Percentiles rank a stretch among this genome's conserved stretches.
phyloP scores from a whole-genome alignment of 2,113 vertebrate species.

The Nothobranchius kuhntae region DNA sequence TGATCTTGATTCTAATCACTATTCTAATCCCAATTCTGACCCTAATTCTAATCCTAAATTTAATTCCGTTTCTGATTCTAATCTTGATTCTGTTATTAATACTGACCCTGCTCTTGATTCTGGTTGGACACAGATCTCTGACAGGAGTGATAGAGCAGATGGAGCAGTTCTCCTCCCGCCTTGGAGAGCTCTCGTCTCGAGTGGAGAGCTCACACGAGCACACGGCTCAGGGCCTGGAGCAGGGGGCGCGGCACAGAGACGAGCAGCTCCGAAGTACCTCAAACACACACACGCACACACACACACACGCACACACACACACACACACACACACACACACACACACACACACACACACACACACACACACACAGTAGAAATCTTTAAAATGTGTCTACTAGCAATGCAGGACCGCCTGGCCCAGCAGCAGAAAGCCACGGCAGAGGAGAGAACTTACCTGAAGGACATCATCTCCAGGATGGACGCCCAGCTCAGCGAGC shows the following conservation, averaged over 20 bases:
- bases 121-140: conserved; percentile 80
- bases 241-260: conserved; percentile 79
- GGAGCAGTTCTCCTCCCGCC: conserved; percentile 86
- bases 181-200: conserved; percentile 82
- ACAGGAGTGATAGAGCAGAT: conserved; percentile 86
- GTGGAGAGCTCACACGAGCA: conserved; percentile 86
- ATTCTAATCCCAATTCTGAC: no score
- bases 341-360: background rate
- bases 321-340: no score
- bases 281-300: no score
- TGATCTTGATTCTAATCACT: no score
- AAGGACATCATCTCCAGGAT: conserved; percentile 85
- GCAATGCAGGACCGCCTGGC: conserved; percentile 84
- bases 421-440: conserved; percentile 85
- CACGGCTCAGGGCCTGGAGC: conserved; percentile 80
- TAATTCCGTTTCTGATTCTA: no score
- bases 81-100: no score
- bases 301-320: no score
- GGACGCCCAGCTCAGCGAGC: conserved; percentile 86
- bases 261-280: conserved; percentile 82
- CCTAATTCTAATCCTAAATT: no score
- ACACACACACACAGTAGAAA: conserved; percentile 3
- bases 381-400: conserved; percentile 42
- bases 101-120: no score
- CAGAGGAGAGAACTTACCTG: conserved; percentile 80